Evolutionary conservation across 35 echinoderm and acorn worm genomes (phyloP), one percentile per base, ranked within the genome.

Genomic region (Apostichopus californicus): DNA sequence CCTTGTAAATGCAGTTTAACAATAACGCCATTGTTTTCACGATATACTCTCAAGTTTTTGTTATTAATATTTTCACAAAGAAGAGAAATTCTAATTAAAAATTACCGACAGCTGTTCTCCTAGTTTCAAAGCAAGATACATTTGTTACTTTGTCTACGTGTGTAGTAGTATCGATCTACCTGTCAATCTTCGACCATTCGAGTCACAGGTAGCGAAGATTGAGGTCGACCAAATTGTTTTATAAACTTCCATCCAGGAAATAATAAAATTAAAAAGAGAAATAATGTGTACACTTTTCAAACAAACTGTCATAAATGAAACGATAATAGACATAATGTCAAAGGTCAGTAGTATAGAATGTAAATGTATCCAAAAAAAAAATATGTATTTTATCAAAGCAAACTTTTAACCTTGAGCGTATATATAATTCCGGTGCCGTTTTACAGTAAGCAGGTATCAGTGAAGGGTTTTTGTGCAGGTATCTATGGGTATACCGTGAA

Each of bases 1-100:
- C 64, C 64, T 68, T 68, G 64, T 68, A 68, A 68, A 46, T 68
- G 64, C 18, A 68, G 18, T 56, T 83, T 83, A 17, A 83, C 80
- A 5, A 13, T 46, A 46, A 46, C 52, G 13, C 17, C 34, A 83
- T 83, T 55, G 9, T 56, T 55, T 83, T 56, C 46, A 14, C 18
- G 24, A 13, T 83, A 18, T 46, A 13, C 55, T 83, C 55, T 83
- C 52, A 54, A 55, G 25, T 83, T 83, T 83, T 55, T 83, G 53
- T 14, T 83, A 83, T 68, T 68, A 11, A 68, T 68, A 68, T 18
- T 68, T 68, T 68, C 13, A 68, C 18, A 18, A 9, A 68, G 64
- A 68, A 1, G 64, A 68, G 64, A 68, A 18, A 68, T 68, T 68
- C 64, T 68, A 68, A 68, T 68, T 68, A 68, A 68, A 68, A 68